A percentile compares a stretch with the other conserved stretches of the same genome.
These are phyloP conservation scores for Tyrophagus putrescentiae DNA, from an alignment of 1,140 invertebrate species.

Conservation along the genomic window DNA sequence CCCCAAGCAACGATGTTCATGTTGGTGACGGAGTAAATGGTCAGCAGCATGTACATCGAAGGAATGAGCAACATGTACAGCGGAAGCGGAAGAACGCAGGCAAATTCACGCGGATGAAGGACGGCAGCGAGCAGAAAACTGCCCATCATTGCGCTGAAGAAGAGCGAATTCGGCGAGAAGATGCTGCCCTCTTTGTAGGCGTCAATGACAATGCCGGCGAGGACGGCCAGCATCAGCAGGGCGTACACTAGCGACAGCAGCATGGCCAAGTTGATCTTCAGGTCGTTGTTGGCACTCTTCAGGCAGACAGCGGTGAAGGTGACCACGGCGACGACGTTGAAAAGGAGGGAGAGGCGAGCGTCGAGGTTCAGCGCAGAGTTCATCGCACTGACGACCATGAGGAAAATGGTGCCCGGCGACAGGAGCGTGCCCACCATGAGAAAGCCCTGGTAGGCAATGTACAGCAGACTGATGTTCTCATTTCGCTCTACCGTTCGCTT, in stretches of 20 bases:
- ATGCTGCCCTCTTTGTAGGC: conserved; percentile 83
- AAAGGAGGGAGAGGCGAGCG: conserved; percentile 75
- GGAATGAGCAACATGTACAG: conserved; percentile 93
- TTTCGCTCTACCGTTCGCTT: conserved; percentile 87
- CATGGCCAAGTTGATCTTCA: conserved; percentile 81
- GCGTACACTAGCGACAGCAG: conserved; percentile 87
- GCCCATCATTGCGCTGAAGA: conserved; percentile 75
- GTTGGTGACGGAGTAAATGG: conserved; percentile 94
- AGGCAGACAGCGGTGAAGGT: conserved; percentile 85
- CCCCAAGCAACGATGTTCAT: conserved; percentile 97
- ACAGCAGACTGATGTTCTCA: conserved; percentile 87
- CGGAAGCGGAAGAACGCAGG: conserved; percentile 83
- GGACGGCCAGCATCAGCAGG: conserved; percentile 84
- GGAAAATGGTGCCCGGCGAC: conserved; percentile 76
- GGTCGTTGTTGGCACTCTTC: conserved; percentile 69
- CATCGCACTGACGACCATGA: conserved; percentile 91
- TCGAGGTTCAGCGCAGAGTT: conserved; percentile 75
- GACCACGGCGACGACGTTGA: conserved; percentile 67
- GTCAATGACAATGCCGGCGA: conserved; percentile 73
- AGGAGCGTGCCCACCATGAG: conserved; percentile 76
- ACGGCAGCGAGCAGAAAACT: conserved; percentile 95
- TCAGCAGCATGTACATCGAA: conserved; percentile 94
- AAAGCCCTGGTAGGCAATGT: conserved; percentile 63
- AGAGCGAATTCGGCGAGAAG: conserved; percentile 89
- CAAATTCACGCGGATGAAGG: conserved; percentile 94